Evolutionary conservation across 2,797 vertebrate species (phyloP), one percentile per base, ranked within the genome.

Genomic region (Morelia viridis): DNA sequence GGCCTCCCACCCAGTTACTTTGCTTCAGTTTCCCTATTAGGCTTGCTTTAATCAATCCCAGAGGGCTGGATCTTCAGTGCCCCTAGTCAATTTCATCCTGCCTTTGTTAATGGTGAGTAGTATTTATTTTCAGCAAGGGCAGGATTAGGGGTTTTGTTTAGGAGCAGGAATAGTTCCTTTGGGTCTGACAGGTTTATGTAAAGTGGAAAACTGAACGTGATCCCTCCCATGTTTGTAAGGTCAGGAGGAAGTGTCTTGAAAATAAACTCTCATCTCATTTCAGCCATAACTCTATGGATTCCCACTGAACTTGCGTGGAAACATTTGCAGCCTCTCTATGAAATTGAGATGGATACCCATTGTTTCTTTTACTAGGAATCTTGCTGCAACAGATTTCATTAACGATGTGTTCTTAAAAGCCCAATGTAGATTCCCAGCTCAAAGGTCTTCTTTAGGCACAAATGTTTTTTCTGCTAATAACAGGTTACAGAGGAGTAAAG

Each of bases 371-470:
- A 64, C 60, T 13, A 76, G 28, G 13, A 80, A 28, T 56, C 57
- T 92, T 64, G 88, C 50, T 56, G 22, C 46, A 84, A 31, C 68
- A 88, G 58, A 64, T 65, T 64, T 31, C 19, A 88, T 46, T 56
- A 60, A 58, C 58, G n/a, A 62, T 56, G 31, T 35, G 12, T 56
- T 83, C 60, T 13, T 84, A 64, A 84, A 7, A 86, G 61, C 93
- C 53, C 89, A 61, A 93, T 87, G 28, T 91, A 62, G 89, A 60
- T 62, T 0, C 12, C 88, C 88, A 53, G 88, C 89, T 93, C 57
- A 6, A 60, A 91, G 19, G 83, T 94, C 92, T 46, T 12, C n/a
- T 89, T 93, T 83, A 93, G 94, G 91, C 92, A 92, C 87, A 93
- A 92, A 71, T 92, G 88, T 28, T 64, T 83, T 31, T 24, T 41